These are phyloP conservation scores for Bruchidius siliquastri DNA, from an alignment of 2,888 invertebrate species.

Conservation along the genomic window DNA sequence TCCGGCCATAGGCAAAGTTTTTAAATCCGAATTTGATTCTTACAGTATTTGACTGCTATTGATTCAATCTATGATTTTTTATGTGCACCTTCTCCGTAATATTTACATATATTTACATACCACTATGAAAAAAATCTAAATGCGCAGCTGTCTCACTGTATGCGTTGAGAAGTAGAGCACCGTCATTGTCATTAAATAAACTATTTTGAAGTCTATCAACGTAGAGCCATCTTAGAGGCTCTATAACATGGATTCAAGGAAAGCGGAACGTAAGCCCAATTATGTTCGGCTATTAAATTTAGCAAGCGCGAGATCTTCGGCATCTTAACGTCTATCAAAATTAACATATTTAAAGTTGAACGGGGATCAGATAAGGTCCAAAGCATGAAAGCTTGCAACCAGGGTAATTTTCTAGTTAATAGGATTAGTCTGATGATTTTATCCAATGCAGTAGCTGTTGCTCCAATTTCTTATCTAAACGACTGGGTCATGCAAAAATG, in stretches of 20 bases:
- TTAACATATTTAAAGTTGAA: background rate
- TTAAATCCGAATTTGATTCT: too few species aligned
- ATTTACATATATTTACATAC: too few species aligned
- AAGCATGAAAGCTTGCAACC: background rate
- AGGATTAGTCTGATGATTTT: background rate
- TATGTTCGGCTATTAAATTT: background rate
- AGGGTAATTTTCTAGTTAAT: background rate
- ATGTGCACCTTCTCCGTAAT: too few species aligned
- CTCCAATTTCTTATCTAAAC: background rate
- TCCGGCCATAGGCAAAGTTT: too few species aligned
- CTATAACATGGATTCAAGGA: background rate
- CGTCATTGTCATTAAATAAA: background rate
- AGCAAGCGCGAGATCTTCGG: background rate
- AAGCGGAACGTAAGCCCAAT: background rate
- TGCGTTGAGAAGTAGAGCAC: background rate
- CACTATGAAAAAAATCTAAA: too few species aligned
- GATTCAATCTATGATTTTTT: too few species aligned
- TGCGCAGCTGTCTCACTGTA: too few species aligned
- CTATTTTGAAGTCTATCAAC: background rate
- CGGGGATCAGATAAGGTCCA: background rate
- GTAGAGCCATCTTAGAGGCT: background rate
- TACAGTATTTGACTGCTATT: too few species aligned
- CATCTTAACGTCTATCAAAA: background rate
- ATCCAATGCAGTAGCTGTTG: background rate
- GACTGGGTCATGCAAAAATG: background rate